Base-by-base conservation (phyloP, 2,888 invertebrate species). In the Eupithecia dodoneata region DNA sequence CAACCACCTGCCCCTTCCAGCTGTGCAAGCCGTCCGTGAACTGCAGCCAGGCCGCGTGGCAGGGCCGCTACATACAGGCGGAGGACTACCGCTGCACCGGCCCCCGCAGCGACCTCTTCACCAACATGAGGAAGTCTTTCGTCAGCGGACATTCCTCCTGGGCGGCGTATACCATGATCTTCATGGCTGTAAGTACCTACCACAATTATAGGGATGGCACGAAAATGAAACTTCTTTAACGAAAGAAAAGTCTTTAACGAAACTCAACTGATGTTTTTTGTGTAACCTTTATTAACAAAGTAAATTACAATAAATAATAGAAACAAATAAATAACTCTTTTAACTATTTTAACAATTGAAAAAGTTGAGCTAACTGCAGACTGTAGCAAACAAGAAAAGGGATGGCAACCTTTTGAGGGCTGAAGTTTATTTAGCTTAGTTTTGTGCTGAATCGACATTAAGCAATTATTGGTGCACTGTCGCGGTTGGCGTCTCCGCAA, bases 91-190 rank as follows among this genome's bases (percentile, higher is more conserved):
- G 90, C 0, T 98, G 98, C 86, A 85, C 83, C 0, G 95, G 95
- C 67, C 86, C 90, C 0, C 90, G 94, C 55, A 78, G 78, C 0
- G 93, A 96, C 74, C 87, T 91, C 83, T 91, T 97, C 83, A 96
- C 96, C 81, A 97, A 97, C 89, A 95, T 97, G 93, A 96, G 97
- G 92, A 96, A 98, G 88, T 98, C 98, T 49, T 99, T 98, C 94
- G 97, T 98, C 76, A 98, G 98, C 82, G 98, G 98, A 63, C 98
- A 98, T 94, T 98, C 98, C 12, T 97, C 98, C 42, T 98, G 98
- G 95, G 96, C 98, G 2, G 97, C 98, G 83, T 98, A 96, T 89
- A 96, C 97, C 59, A 98, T 98, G 98, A 91, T 98, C 70, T 98
- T 97, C 93, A 95, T 98, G 84, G 97, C 97, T 89, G 98, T 98